Conservation (phyloP, 1,140 invertebrate species). For the Chrysopa pallens region DNA sequence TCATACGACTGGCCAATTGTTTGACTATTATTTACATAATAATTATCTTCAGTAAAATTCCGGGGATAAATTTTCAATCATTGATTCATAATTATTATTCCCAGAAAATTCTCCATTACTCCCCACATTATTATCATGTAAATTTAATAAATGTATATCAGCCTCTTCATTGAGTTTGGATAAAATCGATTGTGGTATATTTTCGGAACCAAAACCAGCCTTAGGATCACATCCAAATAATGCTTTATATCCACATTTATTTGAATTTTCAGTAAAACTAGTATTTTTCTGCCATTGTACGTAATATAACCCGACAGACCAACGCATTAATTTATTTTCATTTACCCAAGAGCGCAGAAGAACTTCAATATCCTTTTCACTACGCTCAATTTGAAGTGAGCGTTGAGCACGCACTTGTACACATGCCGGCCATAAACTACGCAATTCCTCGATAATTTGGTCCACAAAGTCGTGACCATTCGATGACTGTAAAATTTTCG, state of each 20-base stretch:
- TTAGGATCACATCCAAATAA: constrained; percentile 14
- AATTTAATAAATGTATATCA: not conserved
- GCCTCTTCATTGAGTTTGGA: constrained; percentile 4
- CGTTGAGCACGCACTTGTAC: constrained; percentile 14
- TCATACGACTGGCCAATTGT: too few species aligned
- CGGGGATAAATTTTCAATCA: too few species aligned
- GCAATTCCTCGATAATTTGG: constrained; percentile 17
- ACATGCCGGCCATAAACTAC: constrained; percentile 11
- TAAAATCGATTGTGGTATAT: constrained; percentile 5
- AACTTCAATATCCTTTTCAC: constrained; percentile 9
- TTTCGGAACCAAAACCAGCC: constrained; percentile 5
- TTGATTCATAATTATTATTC: too few species aligned
- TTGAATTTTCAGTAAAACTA: constrained; percentile 11
- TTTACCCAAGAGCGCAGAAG: constrained; percentile 13
- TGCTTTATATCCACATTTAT: constrained; percentile 13
- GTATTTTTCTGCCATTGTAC: constrained; percentile 18
- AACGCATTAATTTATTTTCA: constrained; percentile 9
- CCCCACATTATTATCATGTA: too few species aligned
- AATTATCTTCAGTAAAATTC: too few species aligned
- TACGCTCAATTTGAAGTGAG: constrained; percentile 2
- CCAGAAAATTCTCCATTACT: too few species aligned
- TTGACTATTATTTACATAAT: too few species aligned
- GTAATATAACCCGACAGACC: constrained; percentile 9
- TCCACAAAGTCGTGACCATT: constrained; percentile 17
- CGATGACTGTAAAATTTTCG: constrained; percentile 17